Evolutionary conservation across 2,888 invertebrate genomes (phyloP), one percentile per base, ranked within the genome.

Genomic region (Brenthis ino): DNA sequence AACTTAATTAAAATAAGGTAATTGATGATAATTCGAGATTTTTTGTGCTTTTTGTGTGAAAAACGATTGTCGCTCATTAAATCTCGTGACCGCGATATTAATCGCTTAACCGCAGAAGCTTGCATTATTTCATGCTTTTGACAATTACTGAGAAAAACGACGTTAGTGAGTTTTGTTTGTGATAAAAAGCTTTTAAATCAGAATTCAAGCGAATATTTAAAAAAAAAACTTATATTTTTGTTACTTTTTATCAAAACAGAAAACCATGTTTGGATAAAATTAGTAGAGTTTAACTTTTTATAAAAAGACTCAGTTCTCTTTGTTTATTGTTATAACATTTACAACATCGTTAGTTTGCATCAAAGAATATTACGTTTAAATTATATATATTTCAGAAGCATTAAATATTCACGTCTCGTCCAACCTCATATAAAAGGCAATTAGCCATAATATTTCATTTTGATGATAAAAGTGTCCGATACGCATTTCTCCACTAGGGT

Each of bases 401-500:
- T 60, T 60, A 50, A n/a, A 64, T 64, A 47, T 64, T 64, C 64
- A 65, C 48, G 43, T 65, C 47, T 64, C 37, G 64, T 60, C 33
- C 37, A 50, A 60, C 50, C 12, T 47, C 20, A 48, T 28, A 56
- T 56, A 61, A 64, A 67, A 67, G 60, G 60, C 60, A 60, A 65
- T 54, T 67, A 63, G 47, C 65, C 55, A 47, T 65, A 67, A 68
- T 64, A 72, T 70, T 68, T 72, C 65, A 70, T 70, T 72, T 64
- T 51, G n/a, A 54, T 37, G 55, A 48, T 68, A 74, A 69, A 70
- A 73, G 64, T 68, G 74, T 76, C 74, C 72, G 73, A 76, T 76
- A 75, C 76, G 76, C 74, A 77, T 76, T 77, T 79, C 75, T 79
- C 77, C 77, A 75, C 75, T 76, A 75, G 75, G 73, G 57, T 53